Conservation (phyloP, 23 tunicate genomes). For the Styela plicata region DNA sequence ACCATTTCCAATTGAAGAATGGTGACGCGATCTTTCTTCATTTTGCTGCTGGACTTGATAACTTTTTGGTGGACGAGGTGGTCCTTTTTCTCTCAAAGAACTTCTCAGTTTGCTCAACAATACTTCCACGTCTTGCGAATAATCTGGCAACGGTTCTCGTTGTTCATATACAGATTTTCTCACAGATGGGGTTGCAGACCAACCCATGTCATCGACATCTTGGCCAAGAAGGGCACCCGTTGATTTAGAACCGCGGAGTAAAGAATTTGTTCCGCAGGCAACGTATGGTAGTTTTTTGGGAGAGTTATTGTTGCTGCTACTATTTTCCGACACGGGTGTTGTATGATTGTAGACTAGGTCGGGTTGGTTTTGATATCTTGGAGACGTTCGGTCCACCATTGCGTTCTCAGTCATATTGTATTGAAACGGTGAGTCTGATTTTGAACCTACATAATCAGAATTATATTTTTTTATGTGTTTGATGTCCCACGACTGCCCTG, state of each 20-base stretch:
- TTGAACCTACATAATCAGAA: background rate
- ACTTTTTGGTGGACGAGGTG: background rate
- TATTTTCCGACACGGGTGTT: background rate
- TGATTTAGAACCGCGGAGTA: background rate
- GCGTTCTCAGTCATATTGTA: background rate
- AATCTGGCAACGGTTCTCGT: conserved; percentile 33
- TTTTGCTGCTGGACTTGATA: background rate
- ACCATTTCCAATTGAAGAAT: too few relatives aligned
- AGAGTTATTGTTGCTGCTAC: background rate
- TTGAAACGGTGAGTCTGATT: background rate
- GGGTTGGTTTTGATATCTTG: background rate
- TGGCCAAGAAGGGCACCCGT: background rate
- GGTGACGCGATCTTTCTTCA: background rate
- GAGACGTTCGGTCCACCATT: background rate
- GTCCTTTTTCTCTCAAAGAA: conserved; percentile 36
- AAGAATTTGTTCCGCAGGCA: background rate
- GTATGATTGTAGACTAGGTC: background rate
- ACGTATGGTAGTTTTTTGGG: conserved; percentile 4
- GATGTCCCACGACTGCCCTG: background rate
- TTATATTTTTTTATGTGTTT: background rate
- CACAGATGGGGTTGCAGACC: conserved; percentile 1
- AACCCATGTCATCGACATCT: background rate
- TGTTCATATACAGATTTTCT: conserved; percentile 1
- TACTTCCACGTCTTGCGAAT: conserved; percentile 41
- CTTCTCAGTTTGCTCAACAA: conserved; percentile 43